These are phyloP conservation scores for Erythrocercus mccallii DNA, from an alignment of 2,113 vertebrate genomes.

Conservation along the genomic window DNA sequence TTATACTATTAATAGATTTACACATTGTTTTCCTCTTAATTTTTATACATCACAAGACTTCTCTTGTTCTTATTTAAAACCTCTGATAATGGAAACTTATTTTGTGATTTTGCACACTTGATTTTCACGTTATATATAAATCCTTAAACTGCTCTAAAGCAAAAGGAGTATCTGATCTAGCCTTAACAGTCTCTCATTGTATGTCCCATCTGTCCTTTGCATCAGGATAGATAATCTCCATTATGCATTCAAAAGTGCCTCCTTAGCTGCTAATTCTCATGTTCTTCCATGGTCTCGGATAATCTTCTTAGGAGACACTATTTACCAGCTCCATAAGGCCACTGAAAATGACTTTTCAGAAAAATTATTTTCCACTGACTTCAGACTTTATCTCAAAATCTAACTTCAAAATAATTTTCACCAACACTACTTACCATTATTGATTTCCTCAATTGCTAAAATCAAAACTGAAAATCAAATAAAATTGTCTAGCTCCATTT, in stretches of 20 bases:
- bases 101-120: not conserved
- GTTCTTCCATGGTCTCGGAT: not conserved
- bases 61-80: not conserved
- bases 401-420: not conserved
- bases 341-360: not conserved
- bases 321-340: not conserved
- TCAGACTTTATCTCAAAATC: not conserved
- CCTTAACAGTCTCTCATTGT: not conserved
- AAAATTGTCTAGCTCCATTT: not conserved
- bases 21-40: not conserved
- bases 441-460: not conserved
- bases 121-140: not conserved
- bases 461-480: not conserved
- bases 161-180: not conserved
- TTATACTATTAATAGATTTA: not conserved
- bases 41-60: not conserved
- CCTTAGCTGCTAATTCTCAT: slow-evolving; percentile 13
- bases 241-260: not conserved
- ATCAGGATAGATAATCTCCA: slow-evolving; percentile 19
- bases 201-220: not conserved
- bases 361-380: not conserved
- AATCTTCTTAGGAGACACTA: not conserved
- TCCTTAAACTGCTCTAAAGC: not conserved
- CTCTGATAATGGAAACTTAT: not conserved
- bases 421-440: not conserved